Percentiles rank a stretch among this genome's conserved stretches.
These are phyloP conservation scores for Xestia ashworthii DNA, from an alignment of 2,888 invertebrate species.

Conservation along the genomic window DNA sequence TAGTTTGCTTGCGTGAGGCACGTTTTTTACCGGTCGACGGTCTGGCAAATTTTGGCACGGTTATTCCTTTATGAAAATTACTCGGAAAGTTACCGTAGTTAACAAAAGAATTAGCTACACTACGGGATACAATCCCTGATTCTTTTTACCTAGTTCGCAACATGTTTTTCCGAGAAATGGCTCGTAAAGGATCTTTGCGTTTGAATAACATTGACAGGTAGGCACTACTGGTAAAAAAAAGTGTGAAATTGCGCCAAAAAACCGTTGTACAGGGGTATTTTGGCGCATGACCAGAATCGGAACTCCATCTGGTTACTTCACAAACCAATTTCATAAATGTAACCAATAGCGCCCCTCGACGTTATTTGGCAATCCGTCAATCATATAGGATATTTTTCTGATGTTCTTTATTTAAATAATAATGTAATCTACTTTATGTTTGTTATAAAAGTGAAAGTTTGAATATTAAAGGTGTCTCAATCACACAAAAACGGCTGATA, in stretches of 20 bases:
- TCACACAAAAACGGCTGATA: not conserved
- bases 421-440: not conserved
- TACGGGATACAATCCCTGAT: no score
- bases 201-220: not conserved
- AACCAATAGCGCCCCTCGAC: not conserved
- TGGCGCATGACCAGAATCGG: not conserved
- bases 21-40: constrained; percentile 34
- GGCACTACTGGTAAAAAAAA: not conserved
- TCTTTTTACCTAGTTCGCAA: not conserved
- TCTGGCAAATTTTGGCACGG: constrained; percentile 44
- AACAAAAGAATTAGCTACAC: constrained; percentile 17
- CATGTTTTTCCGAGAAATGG: not conserved
- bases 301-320: not conserved
- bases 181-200: not conserved
- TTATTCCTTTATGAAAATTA: constrained; percentile 24
- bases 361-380: not conserved
- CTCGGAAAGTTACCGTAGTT: constrained; percentile 4
- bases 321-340: not conserved
- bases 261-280: not conserved
- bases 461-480: not conserved
- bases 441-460: not conserved
- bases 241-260: not conserved
- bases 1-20: constrained; percentile 31
- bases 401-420: not conserved
- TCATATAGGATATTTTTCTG: not conserved